Conservation (phyloP, 2,113 vertebrate genomes). For the Chinchilla lanigera region DNA sequence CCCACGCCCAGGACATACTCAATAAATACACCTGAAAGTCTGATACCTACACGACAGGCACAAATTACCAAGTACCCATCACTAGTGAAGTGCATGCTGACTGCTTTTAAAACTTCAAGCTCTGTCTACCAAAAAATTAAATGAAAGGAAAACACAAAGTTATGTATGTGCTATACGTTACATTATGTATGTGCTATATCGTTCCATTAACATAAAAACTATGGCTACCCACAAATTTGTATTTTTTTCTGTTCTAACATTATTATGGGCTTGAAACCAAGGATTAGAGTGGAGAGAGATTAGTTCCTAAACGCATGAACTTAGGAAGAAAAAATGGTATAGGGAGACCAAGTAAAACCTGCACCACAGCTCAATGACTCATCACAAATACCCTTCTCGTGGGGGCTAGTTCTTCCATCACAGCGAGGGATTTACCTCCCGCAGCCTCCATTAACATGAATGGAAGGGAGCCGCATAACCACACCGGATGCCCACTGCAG, state of each 20-base stretch:
- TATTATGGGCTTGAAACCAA: not conserved
- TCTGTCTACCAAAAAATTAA: slow-evolving; percentile 43
- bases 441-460: slow-evolving; percentile 76
- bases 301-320: slow-evolving; percentile 17
- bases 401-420: slow-evolving; percentile 72
- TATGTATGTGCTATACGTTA: not conserved
- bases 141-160: slow-evolving; percentile 14
- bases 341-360: slow-evolving; percentile 51
- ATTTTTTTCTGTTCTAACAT: not conserved
- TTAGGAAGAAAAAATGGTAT: not conserved
- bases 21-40: slow-evolving; percentile 42
- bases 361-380: slow-evolving; percentile 62
- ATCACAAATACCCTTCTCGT: slow-evolving; percentile 72
- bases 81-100: slow-evolving; percentile 49
- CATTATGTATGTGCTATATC: not conserved
- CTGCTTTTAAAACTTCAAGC: slow-evolving; percentile 32
- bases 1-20: not conserved
- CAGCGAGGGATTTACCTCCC: slow-evolving; percentile 66
- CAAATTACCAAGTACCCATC: slow-evolving; percentile 59
- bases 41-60: slow-evolving; percentile 53
- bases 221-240: not conserved
- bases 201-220: slow-evolving; percentile 22
- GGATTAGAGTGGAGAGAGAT: not conserved
- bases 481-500: slow-evolving; percentile 62
- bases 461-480: slow-evolving; percentile 78